Conservation (phyloP, 1,140 invertebrate genomes). For the Nephotettix cincticeps region DNA sequence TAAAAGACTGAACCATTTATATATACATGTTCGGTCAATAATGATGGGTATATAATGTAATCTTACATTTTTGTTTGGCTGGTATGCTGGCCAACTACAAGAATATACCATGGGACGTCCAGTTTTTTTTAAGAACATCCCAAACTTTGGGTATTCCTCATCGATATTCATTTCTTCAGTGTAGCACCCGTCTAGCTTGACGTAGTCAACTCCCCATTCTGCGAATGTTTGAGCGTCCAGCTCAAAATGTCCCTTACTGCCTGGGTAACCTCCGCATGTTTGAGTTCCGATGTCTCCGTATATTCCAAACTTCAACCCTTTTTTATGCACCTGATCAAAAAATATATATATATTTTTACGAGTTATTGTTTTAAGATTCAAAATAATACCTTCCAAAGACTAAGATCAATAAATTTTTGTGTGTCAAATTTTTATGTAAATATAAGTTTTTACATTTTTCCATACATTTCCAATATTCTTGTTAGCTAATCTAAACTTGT, state of each 20-base stretch:
- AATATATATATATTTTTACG: no score
- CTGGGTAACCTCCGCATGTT: conserved; percentile 95
- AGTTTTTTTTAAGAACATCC: conserved; percentile 63
- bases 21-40: no score
- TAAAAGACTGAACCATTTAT: no score
- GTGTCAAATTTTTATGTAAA: no score
- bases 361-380: no score
- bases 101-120: conserved; percentile 83
- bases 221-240: conserved; percentile 89
- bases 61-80: conserved; percentile 51
- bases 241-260: conserved; percentile 82
- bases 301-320: conserved; percentile 94
- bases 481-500: no score
- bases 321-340: conserved; percentile 77
- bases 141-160: conserved; percentile 52
- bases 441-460: no score
- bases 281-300: conserved; percentile 96
- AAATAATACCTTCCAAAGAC: no score
- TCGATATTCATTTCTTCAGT: conserved; percentile 82
- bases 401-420: no score
- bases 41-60: no score
- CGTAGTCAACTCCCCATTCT: conserved; percentile 95
- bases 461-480: no score
- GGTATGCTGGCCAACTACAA: conserved; percentile 86
- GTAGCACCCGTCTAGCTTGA: conserved; percentile 96